Evolutionary conservation across 2,113 vertebrate genomes (phyloP).

Genomic region (Phocoena sinus): DNA sequence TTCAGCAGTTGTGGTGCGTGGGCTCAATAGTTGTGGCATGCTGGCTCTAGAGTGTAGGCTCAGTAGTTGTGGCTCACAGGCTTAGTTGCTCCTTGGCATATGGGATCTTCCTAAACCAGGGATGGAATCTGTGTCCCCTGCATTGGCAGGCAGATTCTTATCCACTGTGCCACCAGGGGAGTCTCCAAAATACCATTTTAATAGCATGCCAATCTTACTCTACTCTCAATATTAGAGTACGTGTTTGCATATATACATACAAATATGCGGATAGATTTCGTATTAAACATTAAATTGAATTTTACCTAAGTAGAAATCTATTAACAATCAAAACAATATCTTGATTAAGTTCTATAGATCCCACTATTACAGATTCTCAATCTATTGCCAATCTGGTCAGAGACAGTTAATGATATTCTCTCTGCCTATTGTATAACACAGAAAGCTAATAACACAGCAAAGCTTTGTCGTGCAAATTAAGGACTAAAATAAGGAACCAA

Average conservation of each 20-base stretch:
- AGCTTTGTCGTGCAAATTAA: background rate
- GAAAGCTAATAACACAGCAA: background rate
- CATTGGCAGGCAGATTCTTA: too few relatives aligned
- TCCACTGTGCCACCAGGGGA: too few relatives aligned
- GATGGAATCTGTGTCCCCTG: too few relatives aligned
- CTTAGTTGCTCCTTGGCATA: too few relatives aligned
- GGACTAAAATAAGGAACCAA: conserved; percentile 10
- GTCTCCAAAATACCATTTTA: background rate
- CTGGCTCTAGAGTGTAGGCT: too few relatives aligned
- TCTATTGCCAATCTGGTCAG: background rate
- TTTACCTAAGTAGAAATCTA: background rate
- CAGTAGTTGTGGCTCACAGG: too few relatives aligned
- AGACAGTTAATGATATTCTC: background rate
- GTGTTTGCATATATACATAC: background rate
- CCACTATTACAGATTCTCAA: background rate
- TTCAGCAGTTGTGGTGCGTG: too few relatives aligned
- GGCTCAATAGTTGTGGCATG: too few relatives aligned
- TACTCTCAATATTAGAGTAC: background rate
- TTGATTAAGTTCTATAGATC: background rate
- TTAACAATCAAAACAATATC: background rate
- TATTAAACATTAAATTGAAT: background rate
- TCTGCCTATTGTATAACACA: background rate
- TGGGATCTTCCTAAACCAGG: too few relatives aligned
- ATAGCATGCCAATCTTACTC: background rate
- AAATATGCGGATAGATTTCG: background rate